These are phyloP conservation scores for Anarrhichthys ocellatus DNA, from an alignment of 2,113 vertebrate genomes.

Conservation along the genomic window DNA sequence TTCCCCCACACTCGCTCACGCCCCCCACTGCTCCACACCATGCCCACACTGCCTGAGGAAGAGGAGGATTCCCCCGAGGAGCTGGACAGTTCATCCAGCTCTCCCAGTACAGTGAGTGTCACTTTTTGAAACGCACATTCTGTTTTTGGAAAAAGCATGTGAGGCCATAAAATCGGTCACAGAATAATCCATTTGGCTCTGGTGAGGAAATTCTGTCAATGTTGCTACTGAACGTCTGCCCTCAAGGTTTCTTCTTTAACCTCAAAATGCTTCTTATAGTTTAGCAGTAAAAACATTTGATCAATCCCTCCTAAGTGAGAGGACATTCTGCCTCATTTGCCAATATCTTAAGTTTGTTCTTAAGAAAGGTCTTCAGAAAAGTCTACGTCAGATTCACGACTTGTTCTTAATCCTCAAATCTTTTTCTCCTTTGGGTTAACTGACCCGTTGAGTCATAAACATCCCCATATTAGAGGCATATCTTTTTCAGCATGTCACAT, in stretches of 20 bases:
- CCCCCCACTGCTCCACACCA: conserved; percentile 77
- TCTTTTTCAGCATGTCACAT: background rate
- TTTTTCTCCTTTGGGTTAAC: background rate
- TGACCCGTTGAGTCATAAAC: background rate
- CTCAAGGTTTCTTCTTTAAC: conserved; percentile 4
- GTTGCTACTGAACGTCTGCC: conserved; percentile 6
- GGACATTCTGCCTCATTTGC: background rate
- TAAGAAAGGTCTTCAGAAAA: background rate
- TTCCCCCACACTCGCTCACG: conserved; percentile 76
- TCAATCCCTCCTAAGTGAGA: background rate
- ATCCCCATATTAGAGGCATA: background rate
- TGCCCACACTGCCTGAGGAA: conserved; percentile 94
- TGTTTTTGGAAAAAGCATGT: conserved; percentile 37
- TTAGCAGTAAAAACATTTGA: background rate
- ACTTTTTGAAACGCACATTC: background rate
- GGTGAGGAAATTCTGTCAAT: background rate
- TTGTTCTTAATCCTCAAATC: background rate
- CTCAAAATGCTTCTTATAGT: conserved; percentile 3
- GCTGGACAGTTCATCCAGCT: conserved; percentile 80
- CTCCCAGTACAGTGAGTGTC: conserved; percentile 84
- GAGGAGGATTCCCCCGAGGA: conserved; percentile 91
- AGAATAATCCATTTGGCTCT: conserved; percentile 23
- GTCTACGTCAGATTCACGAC: background rate
- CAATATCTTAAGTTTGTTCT: background rate
- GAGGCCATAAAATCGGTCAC: conserved; percentile 5